phyloP scores from a whole-genome alignment of 92 coral and sea anemone genomes.

The Phenganax marumi region DNA sequence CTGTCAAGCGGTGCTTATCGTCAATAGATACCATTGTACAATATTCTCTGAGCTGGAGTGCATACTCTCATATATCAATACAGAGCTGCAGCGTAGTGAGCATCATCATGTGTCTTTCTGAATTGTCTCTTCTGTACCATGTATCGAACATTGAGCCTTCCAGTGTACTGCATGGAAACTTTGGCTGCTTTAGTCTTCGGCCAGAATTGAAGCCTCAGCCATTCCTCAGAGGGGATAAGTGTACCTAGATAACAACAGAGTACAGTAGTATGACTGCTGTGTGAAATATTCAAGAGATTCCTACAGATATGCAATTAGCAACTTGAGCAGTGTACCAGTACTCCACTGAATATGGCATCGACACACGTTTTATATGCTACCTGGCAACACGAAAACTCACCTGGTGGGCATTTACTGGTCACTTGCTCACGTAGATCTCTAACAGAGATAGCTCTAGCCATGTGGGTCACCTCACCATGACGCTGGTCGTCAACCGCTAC shows the following conservation, averaged over 20 bases:
- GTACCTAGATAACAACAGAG: no score
- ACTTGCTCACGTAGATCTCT: slow-evolving; percentile 40
- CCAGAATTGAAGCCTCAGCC: slow-evolving; percentile 50
- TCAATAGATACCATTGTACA: slow-evolving; percentile 4
- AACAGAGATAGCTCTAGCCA: slow-evolving; percentile 44
- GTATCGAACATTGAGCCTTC: slow-evolving; percentile 28
- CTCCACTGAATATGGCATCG: no score
- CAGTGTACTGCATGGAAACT: slow-evolving; percentile 30
- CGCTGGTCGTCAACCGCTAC: slow-evolving; percentile 45
- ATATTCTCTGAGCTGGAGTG: not conserved
- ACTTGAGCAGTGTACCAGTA: no score
- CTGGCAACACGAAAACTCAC: no score
- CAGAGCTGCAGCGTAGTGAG: slow-evolving; percentile 54
- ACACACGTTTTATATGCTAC: no score
- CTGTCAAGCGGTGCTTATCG: slow-evolving; percentile 2
- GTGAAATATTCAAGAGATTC: no score
- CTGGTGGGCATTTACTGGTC: slow-evolving; percentile 27
- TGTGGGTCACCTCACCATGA: slow-evolving; percentile 37
- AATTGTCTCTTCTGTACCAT: slow-evolving; percentile 50
- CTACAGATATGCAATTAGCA: no score
- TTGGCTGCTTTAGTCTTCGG: slow-evolving; percentile 36
- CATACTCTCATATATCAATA: slow-evolving; percentile 28
- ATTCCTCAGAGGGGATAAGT: slow-evolving; percentile 29
- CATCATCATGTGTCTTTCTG: slow-evolving; percentile 39
- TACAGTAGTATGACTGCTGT: no score